Base-by-base conservation (phyloP, 1,140 invertebrate genomes). In the Eumeta japonica region DNA sequence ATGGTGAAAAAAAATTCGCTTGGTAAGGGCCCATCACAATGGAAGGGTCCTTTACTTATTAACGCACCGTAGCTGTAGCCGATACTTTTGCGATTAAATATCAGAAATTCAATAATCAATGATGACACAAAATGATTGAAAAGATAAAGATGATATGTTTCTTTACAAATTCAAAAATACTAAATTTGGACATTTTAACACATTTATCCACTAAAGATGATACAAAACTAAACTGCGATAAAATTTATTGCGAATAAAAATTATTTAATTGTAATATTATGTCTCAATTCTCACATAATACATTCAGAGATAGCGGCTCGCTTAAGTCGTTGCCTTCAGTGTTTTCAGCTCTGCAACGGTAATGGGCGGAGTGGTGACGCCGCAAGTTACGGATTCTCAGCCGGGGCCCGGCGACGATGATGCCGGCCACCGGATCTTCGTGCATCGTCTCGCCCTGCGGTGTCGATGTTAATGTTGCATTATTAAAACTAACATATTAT, bases 311-410 rank as follows among this genome's bases (percentile, higher is more conserved):
- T 37, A 84, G 56, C 2, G 82, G 81, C 20, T 79, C 73, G 51
- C 84, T 86, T 38, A 81, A 66, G 1, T 80, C 80, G 53, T 82
- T 81, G 5, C 86, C 86, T 50, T 88, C 84, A 2, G 77, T 72
- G 54, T 88, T 88, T 37, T 74, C 75, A 1, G 85, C 86, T 15
- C 80, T 62, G 50, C 87, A 89, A 10, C 81, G 77, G 54, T 88
- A 89, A 15, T 82, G 76, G 1, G 85, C 83, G 0, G 75, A 71
- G 41, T 82, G 68, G 32, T 73, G 62, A 37, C 68, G 51, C 13
- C 66, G 52, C 1, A 80, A 46, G 10, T 70, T 65, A 42, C 66
- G 70, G 3, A 83, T 59, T 3, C 74, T 62, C 17, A 83, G 51
- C 27, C 66, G 74, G 43, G 77, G 62, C 17, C 77, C 77, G 33